phyloP scores from a whole-genome alignment of 2,888 invertebrate genomes.

The Sclerodermus sp. region DNA sequence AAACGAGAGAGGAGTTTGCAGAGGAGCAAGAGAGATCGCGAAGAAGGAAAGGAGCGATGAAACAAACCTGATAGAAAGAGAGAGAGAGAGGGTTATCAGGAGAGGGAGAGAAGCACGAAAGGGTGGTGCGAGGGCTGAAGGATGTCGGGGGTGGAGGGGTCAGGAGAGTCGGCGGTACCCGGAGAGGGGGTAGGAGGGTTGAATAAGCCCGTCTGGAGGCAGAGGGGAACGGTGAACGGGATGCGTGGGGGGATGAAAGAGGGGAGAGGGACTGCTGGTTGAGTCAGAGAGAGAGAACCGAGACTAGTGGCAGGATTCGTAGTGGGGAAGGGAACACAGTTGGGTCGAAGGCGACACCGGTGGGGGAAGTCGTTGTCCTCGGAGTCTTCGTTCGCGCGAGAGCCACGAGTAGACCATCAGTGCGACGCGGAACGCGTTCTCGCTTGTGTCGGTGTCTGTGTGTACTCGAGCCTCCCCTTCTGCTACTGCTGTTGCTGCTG shows the following conservation, averaged over 20 bases:
- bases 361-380: slow-evolving; percentile 50
- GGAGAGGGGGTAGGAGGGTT: slow-evolving; percentile 9
- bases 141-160: slow-evolving; percentile 1
- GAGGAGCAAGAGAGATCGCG: background rate
- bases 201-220: slow-evolving; percentile 16
- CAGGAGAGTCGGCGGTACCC: too few relatives aligned
- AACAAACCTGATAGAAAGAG: slow-evolving; percentile 2
- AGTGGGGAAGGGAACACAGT: slow-evolving; percentile 19
- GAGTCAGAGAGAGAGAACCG: slow-evolving; percentile 2
- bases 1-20: slow-evolving; percentile 4
- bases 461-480: too few relatives aligned
- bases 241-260: background rate
- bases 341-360: slow-evolving; percentile 30
- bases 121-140: slow-evolving; percentile 6
- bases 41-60: slow-evolving; percentile 9
- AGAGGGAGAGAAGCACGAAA: background rate
- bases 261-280: slow-evolving; percentile 1
- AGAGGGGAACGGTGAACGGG: slow-evolving; percentile 5
- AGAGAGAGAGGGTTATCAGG: slow-evolving; percentile 3
- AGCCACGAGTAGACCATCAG: slow-evolving; percentile 23
- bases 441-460: slow-evolving; percentile 15
- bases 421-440: slow-evolving; percentile 41
- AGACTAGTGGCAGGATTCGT: slow-evolving; percentile 1
- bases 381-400: slow-evolving; percentile 41
- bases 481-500: too few relatives aligned